Evolutionary conservation across 2,113 vertebrate species (phyloP).

Genomic region (Ia io): DNA sequence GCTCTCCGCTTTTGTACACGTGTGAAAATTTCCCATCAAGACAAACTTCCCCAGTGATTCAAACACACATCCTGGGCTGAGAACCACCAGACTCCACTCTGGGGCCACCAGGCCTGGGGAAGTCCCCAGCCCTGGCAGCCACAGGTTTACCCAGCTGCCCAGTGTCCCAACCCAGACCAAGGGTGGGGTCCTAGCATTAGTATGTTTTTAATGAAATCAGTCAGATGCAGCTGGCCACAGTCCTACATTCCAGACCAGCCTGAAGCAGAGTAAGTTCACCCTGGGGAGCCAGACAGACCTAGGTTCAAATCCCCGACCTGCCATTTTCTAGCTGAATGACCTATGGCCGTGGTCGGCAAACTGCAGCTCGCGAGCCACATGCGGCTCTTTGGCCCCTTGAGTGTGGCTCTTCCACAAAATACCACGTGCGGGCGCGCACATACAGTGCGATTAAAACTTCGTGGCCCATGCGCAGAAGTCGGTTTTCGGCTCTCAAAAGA

Average conservation of each 20-base stretch:
- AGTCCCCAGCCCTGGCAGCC: neutral
- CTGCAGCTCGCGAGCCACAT: too few relatives aligned
- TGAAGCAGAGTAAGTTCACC: neutral
- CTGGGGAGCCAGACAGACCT: neutral
- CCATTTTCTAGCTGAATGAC: neutral
- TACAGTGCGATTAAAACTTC: too few relatives aligned
- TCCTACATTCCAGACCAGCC: neutral
- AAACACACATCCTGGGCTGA: neutral
- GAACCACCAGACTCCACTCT: neutral
- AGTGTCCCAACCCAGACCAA: neutral
- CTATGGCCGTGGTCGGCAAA: too few relatives aligned
- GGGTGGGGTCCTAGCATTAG: neutral
- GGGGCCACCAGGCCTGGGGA: fast-evolving
- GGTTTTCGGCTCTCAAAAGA: too few relatives aligned
- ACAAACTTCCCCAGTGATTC: neutral
- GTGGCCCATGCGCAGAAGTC: too few relatives aligned
- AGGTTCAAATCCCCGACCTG: neutral
- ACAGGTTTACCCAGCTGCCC: neutral
- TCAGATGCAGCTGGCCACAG: neutral
- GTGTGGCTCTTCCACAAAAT: too few relatives aligned
- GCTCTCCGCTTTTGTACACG: neutral
- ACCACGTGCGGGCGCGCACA: too few relatives aligned
- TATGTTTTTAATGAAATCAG: neutral
- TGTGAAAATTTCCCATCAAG: neutral
- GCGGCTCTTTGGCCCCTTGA: too few relatives aligned